Base-by-base conservation (phyloP, 2,888 invertebrate species). In the Ornithoptera priamus region DNA sequence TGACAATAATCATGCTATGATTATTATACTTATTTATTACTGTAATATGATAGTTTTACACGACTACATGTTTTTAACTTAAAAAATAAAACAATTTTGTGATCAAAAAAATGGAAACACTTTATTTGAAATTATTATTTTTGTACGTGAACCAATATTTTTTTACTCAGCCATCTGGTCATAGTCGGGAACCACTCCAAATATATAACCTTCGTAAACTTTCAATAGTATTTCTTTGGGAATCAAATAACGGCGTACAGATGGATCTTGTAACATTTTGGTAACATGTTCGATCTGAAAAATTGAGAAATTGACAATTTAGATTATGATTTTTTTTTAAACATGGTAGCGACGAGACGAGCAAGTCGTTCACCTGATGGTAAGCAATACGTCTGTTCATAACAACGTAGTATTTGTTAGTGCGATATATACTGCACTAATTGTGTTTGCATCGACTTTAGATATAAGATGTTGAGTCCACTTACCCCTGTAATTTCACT, bases 261-360 rank as follows among this genome's bases (percentile, higher is more conserved):
- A 94, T 18, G 94, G 86, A 77, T 96, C 95, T 74, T 94, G 89
- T 30, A 91, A 86, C 96, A 96, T 96, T 12, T 90, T 89, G 18
- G 85, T 80, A 66, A 93, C 87, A 93, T 96, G 96, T 72, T 93
- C 87, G 81, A 92, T 81, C 96, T 96, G 83, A 72, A 93, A 92
- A 8, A 62, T 22, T 42, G 0, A 50, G 46, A 24, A 42, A 30
- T 57, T 39, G 39, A 39, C 10, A 7, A 39, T 10, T 39, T 39
- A 39, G 7, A 39, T 30, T 30, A 4, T 30, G 22, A 22, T 30
- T 30, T 24, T 30, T 30, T 30, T 30, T 30, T 30, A 30, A 4
- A 30, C 30, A 30, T 30, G 30, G 5, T 4, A 5, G 30, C 30
- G 30, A 30, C 3, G 30, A 30, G 30, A 30, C 30, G 4, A 30